Evolutionary conservation across 2,797 vertebrate species (phyloP).

Genomic region (Lindbergichthys nudifrons): DNA sequence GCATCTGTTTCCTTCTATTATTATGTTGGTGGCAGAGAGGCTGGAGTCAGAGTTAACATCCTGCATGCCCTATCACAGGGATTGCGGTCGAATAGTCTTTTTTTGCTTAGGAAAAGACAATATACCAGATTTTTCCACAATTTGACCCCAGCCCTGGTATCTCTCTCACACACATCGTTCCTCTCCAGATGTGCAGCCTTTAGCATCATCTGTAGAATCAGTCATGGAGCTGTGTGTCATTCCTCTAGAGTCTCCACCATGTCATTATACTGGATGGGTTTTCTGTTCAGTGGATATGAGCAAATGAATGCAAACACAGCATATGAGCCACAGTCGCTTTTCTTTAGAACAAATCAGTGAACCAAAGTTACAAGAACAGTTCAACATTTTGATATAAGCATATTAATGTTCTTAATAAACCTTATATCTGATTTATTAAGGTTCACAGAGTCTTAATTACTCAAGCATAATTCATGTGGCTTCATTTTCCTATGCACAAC

Average conservation of each 20-base stretch:
- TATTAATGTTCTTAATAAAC: background rate
- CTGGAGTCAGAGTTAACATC: conserved; percentile 60
- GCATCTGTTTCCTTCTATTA: conserved; percentile 86
- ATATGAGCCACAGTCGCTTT: too few species aligned
- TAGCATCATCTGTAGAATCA: conserved; percentile 23
- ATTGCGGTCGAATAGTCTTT: too few species aligned
- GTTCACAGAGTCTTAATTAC: background rate
- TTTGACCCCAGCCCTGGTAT: background rate
- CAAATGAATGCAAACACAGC: background rate
- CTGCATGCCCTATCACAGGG: conserved; percentile 22
- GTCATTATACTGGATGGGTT: background rate
- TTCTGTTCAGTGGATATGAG: conserved; percentile 11
- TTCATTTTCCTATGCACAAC: too few species aligned
- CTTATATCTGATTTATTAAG: background rate
- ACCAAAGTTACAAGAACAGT: too few species aligned
- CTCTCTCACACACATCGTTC: conserved; percentile 5
- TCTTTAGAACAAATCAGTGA: too few species aligned
- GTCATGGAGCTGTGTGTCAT: conserved; percentile 1
- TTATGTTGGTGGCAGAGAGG: conserved; percentile 52
- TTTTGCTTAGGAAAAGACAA: too few species aligned
- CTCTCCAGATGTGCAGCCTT: conserved; percentile 40
- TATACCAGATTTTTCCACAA: too few species aligned
- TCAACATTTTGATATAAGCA: background rate
- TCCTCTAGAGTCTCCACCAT: background rate
- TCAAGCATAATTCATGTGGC: background rate